These are phyloP conservation scores for Ceyx margarethae DNA, from an alignment of 2,113 vertebrate species.

Conservation along the genomic window DNA sequence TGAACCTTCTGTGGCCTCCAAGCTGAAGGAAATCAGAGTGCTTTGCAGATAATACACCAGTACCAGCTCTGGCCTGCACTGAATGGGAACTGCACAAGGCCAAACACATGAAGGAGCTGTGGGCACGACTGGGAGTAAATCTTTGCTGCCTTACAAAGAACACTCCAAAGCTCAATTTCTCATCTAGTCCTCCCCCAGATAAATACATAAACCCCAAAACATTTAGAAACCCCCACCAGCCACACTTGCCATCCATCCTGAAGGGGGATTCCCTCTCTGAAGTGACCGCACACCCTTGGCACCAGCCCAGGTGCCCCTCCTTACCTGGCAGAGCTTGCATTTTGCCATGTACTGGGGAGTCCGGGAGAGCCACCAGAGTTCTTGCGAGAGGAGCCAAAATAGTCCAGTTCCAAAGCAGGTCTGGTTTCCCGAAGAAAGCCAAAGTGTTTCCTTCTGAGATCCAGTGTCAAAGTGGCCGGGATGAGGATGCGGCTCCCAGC, in stretches of 20 bases:
- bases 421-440: constrained; percentile 25
- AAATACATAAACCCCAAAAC: no score
- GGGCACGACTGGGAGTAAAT: background rate
- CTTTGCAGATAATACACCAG: background rate
- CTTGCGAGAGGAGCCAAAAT: background rate
- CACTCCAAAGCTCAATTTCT: background rate
- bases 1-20: background rate
- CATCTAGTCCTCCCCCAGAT: background rate
- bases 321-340: constrained; percentile 67
- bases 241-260: background rate
- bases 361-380: background rate
- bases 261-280: background rate
- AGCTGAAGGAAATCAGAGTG: background rate
- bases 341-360: constrained; percentile 60
- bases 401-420: constrained; percentile 50
- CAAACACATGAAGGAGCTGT: background rate
- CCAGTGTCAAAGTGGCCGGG: constrained; percentile 68
- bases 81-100: background rate
- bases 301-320: background rate
- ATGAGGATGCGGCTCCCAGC: constrained; percentile 49
- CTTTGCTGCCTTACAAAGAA: background rate
- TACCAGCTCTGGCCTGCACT: background rate
- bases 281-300: background rate
- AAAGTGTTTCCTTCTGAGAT: constrained; percentile 26
- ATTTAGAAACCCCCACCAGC: background rate